phyloP scores from a whole-genome alignment of 2,888 invertebrate species.

The Phragmatobia fuliginosa region DNA sequence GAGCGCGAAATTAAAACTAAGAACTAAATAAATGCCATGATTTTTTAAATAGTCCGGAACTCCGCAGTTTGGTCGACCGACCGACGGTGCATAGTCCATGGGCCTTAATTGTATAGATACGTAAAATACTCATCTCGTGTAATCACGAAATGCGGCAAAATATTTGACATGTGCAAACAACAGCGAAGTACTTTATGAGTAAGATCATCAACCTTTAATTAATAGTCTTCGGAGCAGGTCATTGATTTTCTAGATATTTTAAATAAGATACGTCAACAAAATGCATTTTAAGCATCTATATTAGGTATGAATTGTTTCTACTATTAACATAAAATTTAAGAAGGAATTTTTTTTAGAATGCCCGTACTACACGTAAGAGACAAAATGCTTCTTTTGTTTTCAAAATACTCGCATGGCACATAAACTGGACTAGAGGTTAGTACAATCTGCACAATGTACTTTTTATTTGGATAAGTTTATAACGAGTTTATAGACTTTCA shows the following conservation, averaged over 20 bases:
- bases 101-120: background rate
- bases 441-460: no score
- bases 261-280: background rate
- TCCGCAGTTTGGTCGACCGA: no score
- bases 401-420: no score
- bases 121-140: background rate
- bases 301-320: background rate
- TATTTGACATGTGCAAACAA: background rate
- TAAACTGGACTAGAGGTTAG: no score
- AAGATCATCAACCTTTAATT: no score
- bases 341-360: no score
- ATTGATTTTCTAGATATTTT: no score
- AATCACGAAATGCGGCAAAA: background rate
- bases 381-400: no score
- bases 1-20: slow-evolving; percentile 60
- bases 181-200: background rate
- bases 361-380: no score
- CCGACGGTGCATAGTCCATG: background rate
- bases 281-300: background rate
- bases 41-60: slow-evolving; percentile 7
- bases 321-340: background rate
- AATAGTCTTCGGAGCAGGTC: no score
- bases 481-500: no score
- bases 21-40: background rate
- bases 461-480: no score